phyloP scores from a whole-genome alignment of 2,888 invertebrate species.

The Eretmocerus hayati region DNA sequence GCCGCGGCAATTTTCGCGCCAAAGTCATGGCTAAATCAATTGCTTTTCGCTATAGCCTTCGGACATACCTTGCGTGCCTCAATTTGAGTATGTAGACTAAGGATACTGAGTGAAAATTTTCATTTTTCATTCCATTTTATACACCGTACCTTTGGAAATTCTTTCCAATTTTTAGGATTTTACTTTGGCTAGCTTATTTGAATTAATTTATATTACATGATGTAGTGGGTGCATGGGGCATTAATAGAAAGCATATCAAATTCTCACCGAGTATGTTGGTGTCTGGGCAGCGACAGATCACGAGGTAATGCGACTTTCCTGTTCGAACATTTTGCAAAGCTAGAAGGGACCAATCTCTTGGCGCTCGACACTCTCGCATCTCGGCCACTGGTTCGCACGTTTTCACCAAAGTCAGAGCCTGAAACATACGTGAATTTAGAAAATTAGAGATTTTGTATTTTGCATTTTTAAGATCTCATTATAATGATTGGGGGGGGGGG shows the following conservation, averaged over 20 bases:
- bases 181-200: too few relatives aligned
- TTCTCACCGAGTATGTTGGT: conserved; percentile 72
- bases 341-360: conserved; percentile 84
- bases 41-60: not conserved
- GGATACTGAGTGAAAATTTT: too few relatives aligned
- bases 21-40: conserved; percentile 14
- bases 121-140: too few relatives aligned
- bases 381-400: conserved; percentile 89
- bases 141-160: too few relatives aligned
- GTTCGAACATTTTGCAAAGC: conserved; percentile 88
- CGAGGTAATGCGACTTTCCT: conserved; percentile 88
- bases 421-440: too few relatives aligned
- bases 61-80: not conserved
- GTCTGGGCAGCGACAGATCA: conserved; percentile 85
- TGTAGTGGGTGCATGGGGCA: not conserved
- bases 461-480: too few relatives aligned
- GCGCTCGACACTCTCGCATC: conserved; percentile 81
- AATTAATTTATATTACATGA: too few relatives aligned
- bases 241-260: not conserved
- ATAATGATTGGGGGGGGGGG: too few relatives aligned
- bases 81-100: too few relatives aligned
- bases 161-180: too few relatives aligned
- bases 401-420: conserved; percentile 83
- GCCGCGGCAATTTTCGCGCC: not conserved
- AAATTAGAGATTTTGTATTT: too few relatives aligned